These are phyloP conservation scores for Patella caerulea DNA, from an alignment of 2,888 invertebrate species.

Conservation along the genomic window DNA sequence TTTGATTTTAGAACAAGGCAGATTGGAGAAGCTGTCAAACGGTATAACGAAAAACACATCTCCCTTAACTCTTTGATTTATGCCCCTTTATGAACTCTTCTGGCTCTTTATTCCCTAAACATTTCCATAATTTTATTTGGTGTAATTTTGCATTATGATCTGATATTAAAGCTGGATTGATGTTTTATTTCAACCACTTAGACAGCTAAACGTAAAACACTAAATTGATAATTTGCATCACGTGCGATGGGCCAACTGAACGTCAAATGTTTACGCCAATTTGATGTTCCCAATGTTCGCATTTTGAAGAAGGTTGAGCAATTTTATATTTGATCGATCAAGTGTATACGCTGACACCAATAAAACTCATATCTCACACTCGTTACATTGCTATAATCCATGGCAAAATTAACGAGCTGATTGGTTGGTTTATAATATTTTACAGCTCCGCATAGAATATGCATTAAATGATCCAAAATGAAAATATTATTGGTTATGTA, in stretches of 20 bases:
- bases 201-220: conserved; percentile 5
- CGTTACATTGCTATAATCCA: neutral
- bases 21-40: conserved; percentile 2
- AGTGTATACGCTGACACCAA: neutral
- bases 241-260: neutral
- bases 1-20: conserved; percentile 9
- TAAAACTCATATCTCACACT: neutral
- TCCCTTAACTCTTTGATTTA: neutral
- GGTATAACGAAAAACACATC: conserved; percentile 10
- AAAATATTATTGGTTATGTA: conserved; percentile 2
- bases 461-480: neutral
- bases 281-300: neutral
- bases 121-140: neutral
- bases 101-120: conserved; percentile 1
- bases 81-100: conserved; percentile 10
- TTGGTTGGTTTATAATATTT: neutral
- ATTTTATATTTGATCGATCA: conserved; percentile 8
- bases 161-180: neutral
- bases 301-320: conserved; percentile 3
- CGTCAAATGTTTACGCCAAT: conserved; percentile 1
- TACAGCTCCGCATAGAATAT: neutral
- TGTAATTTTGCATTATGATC: conserved; percentile 2
- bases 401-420: neutral
- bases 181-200: conserved; percentile 10
- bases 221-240: conserved; percentile 5